Evolutionary conservation across 2,113 vertebrate species (phyloP).

Genomic region (Collichthys lucidus): DNA sequence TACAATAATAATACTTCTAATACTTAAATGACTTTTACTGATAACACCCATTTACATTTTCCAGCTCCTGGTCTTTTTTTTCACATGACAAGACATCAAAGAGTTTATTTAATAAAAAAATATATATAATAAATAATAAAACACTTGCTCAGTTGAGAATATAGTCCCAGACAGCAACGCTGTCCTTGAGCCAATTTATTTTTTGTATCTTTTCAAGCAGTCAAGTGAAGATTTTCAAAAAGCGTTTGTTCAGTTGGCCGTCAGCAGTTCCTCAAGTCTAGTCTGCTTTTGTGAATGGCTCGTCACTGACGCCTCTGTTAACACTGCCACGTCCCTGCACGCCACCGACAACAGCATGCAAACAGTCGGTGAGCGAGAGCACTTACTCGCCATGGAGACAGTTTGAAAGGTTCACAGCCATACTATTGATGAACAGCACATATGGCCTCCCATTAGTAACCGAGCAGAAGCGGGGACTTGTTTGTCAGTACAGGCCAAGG

Average conservation of each 20-base stretch:
- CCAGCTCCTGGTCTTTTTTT: no score
- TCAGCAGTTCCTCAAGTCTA: not conserved
- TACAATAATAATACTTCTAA: no score
- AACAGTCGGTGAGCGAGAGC: slow-evolving; percentile 15
- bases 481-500: slow-evolving; percentile 1
- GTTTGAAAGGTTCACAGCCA: slow-evolving; percentile 45
- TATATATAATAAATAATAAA: no score
- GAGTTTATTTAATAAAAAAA: not conserved
- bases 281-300: slow-evolving; percentile 10
- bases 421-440: slow-evolving; percentile 21
- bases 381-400: slow-evolving; percentile 63
- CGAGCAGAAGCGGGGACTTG: slow-evolving; percentile 6
- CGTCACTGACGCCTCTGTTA: not conserved
- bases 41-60: no score
- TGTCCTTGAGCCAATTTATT: not conserved
- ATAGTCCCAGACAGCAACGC: no score
- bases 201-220: not conserved
- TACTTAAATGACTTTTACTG: no score
- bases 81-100: not conserved
- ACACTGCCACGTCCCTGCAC: not conserved
- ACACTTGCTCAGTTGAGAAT: not conserved
- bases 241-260: slow-evolving; percentile 1
- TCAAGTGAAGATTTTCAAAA: slow-evolving; percentile 3
- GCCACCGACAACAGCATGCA: slow-evolving; percentile 17
- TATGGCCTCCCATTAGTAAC: not conserved